Percentiles rank a stretch among this genome's conserved stretches.
Evolutionary conservation across 2,888 invertebrate species (phyloP).

Genomic region (Notocelia uddmanniana): DNA sequence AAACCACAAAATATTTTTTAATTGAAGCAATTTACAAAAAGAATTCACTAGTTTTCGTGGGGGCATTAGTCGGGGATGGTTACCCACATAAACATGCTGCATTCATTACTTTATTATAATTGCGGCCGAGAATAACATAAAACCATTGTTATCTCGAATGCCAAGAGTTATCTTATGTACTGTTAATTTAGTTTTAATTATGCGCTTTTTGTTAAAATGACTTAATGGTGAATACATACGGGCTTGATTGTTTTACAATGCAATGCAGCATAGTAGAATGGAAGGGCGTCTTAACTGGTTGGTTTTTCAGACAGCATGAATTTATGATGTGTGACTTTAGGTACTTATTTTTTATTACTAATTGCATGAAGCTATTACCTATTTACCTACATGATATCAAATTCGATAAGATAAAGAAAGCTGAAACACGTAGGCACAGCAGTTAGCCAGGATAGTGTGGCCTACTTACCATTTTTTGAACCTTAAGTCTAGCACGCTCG

Average conservation of each 20-base stretch:
- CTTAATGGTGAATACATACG: constrained; percentile 68
- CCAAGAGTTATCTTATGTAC: constrained; percentile 66
- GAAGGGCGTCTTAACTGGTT: constrained; percentile 48
- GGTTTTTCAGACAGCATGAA: constrained; percentile 13
- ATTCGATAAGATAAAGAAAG: too few relatives aligned
- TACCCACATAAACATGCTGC: constrained; percentile 34
- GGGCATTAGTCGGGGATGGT: constrained; percentile 42
- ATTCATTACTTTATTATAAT: constrained; percentile 46
- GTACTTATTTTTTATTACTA: too few relatives aligned
- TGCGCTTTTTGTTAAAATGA: constrained; percentile 70
- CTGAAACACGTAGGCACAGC: too few relatives aligned
- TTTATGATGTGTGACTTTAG: background rate
- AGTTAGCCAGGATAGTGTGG: too few relatives aligned
- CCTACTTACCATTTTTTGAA: too few relatives aligned
- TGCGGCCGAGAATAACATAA: constrained; percentile 44
- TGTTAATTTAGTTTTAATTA: constrained; percentile 75
- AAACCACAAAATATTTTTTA: constrained; percentile 9
- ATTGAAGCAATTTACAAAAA: constrained; percentile 24
- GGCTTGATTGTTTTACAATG: constrained; percentile 52
- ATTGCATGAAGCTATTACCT: too few relatives aligned
- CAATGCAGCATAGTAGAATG: constrained; percentile 58
- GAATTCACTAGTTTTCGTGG: constrained; percentile 36
- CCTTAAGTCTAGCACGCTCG: too few relatives aligned
- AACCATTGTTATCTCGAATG: constrained; percentile 52
- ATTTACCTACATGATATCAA: background rate